Base-by-base conservation (phyloP, 2,888 invertebrate genomes). In the Cataglyphis albicans region DNA sequence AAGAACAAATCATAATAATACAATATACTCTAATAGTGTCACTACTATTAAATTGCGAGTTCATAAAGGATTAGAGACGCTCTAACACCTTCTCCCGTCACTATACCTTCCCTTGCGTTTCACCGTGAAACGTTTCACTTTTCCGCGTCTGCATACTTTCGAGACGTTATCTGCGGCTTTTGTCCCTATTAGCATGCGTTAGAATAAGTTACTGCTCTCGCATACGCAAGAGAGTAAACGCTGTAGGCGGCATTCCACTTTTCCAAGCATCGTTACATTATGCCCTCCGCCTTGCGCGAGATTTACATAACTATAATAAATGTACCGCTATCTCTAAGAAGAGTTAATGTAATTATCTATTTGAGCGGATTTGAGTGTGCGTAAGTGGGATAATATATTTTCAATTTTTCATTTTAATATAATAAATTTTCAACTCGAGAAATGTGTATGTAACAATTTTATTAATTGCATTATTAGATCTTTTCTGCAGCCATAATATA, bases 111-210 rank as follows among this genome's bases (percentile, higher is more conserved):
- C 52, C 29, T 68, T 32, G 21, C 57, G 55, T 68, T 68, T 57
- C 68, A 57, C 52, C 18, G 18, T 68, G 21, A 76, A 76, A n/a
- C 76, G 29, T 67, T 76, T 76, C 68, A 57, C 68, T 76, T 68
- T 76, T 76, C 57, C 57, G 76, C 41, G 67, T 76, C 76, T 76
- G 52, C 65, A 75, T 75, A 55, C 67, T 76, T 76, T 76, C 38
- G 55, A 57, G 67, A 67, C 67, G 29, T 68, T 76, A 76, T 68
- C 55, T 76, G 65, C 61, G 52, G 81, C 88, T 82, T 88, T 86
- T 84, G 82, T 88, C 63, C 83, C 57, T 87, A 86, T 83, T 85
- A 78, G 63, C 67, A 78, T 84, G 81, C 57, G 76, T 87, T 82
- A 81, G 73, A 89, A 85, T 88, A 86, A 86, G 70, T 76, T 57